These are phyloP conservation scores for Bombus ignitus DNA, from an alignment of 1,140 invertebrate genomes.

Conservation along the genomic window DNA sequence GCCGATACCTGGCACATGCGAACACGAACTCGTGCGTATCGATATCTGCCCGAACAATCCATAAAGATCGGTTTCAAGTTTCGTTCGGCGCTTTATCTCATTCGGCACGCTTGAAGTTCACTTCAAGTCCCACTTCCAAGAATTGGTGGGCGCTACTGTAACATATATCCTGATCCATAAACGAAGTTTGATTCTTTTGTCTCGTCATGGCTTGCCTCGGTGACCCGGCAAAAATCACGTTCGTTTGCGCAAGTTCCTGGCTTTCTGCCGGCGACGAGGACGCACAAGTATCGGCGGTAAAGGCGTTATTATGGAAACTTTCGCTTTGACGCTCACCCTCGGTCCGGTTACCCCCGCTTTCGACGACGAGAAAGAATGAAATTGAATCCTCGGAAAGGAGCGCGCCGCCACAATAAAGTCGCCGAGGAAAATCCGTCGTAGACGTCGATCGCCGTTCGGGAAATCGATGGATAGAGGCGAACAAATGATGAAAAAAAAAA, in stretches of 20 bases:
- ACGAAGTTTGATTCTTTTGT: background rate
- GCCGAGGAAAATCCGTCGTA: slow-evolving; percentile 8
- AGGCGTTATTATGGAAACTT: slow-evolving; percentile 54
- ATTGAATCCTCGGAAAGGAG: slow-evolving; percentile 26
- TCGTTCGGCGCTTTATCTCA: too few species aligned
- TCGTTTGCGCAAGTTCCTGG: slow-evolving; percentile 19
- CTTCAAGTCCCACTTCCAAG: too few species aligned
- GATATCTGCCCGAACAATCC: too few species aligned
- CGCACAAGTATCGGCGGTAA: slow-evolving; percentile 14
- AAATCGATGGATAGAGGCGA: slow-evolving; percentile 18
- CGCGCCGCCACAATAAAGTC: slow-evolving; percentile 23
- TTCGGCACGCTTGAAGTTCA: too few species aligned
- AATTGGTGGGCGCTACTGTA: too few species aligned
- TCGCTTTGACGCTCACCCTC: slow-evolving; percentile 45
- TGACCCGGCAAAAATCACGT: background rate
- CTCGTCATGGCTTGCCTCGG: background rate
- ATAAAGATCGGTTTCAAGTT: too few species aligned
- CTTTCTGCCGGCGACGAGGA: slow-evolving; percentile 30
- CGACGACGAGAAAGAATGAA: slow-evolving; percentile 33
- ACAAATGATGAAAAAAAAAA: background rate
- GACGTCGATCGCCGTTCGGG: slow-evolving; percentile 28
- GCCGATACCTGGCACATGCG: too few species aligned
- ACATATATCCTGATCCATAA: background rate
- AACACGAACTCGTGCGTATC: too few species aligned
- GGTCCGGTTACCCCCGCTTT: slow-evolving; percentile 1